A percentile compares a stretch with the other conserved stretches of the same genome.
Evolutionary conservation across 35 echinoderm and acorn worm genomes (phyloP).

Genomic region (Patiria miniata): DNA sequence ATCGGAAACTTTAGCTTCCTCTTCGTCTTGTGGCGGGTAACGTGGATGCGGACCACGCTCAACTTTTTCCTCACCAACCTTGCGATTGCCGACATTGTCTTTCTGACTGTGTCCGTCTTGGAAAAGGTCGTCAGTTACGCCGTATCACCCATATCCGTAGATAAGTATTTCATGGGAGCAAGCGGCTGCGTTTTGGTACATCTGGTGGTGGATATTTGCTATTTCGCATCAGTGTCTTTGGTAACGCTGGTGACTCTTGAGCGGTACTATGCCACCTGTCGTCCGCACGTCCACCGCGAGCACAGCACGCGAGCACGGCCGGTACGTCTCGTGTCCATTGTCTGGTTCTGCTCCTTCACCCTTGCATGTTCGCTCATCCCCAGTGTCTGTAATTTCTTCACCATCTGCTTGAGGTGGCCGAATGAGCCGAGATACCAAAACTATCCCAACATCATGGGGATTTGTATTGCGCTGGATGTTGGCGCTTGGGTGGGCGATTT

Average conservation of each 20-base stretch:
- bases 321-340: slow-evolving; percentile 6
- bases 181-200: slow-evolving; percentile 28
- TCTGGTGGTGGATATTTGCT: slow-evolving; percentile 36
- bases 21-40: slow-evolving; percentile 42
- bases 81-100: slow-evolving; percentile 53
- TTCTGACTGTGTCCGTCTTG: slow-evolving; percentile 36
- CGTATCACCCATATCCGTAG: slow-evolving; percentile 42
- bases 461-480: slow-evolving; percentile 3
- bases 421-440: slow-evolving; percentile 21
- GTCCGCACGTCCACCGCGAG: slow-evolving; percentile 56
- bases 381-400: not conserved
- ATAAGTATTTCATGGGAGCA: slow-evolving; percentile 31
- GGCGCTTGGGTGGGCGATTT: not conserved
- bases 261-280: slow-evolving; percentile 70
- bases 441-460: slow-evolving; percentile 1
- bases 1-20: slow-evolving; percentile 67
- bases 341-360: slow-evolving; percentile 41
- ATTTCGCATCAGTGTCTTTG: slow-evolving; percentile 58
- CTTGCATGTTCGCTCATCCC: slow-evolving; percentile 52
- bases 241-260: slow-evolving; percentile 65
- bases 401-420: slow-evolving; percentile 48
- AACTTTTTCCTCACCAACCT: slow-evolving; percentile 69
- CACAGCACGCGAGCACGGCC: slow-evolving; percentile 29
- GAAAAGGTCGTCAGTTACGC: slow-evolving; percentile 47
- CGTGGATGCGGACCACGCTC: slow-evolving; percentile 65